These are phyloP conservation scores for Pseudolaguvia tuberculata DNA, from an alignment of 2,113 vertebrate species.

Conservation along the genomic window DNA sequence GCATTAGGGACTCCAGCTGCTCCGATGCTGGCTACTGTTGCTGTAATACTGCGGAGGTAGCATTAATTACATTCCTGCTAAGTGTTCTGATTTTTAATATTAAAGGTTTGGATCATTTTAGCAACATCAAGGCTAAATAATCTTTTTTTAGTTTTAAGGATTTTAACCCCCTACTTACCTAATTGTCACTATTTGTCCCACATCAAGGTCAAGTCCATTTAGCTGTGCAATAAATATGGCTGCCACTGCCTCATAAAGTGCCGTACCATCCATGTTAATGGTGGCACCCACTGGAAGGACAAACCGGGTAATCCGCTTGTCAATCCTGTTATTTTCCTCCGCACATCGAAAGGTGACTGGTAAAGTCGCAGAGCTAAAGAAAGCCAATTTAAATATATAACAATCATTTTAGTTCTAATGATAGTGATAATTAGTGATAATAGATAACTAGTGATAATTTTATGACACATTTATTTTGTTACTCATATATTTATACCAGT, in stretches of 20 bases:
- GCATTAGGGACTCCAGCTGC: slow-evolving; percentile 95
- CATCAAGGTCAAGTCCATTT: slow-evolving; percentile 79
- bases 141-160: neutral
- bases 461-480: too few relatives aligned
- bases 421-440: too few relatives aligned
- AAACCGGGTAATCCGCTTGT: slow-evolving; percentile 94
- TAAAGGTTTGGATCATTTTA: neutral
- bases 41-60: slow-evolving; percentile 78
- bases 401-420: neutral
- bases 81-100: slow-evolving; percentile 4
- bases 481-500: neutral
- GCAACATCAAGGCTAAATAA: neutral
- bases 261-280: slow-evolving; percentile 98
- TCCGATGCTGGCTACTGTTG: slow-evolving; percentile 93
- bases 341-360: slow-evolving; percentile 95
- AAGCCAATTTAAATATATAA: neutral
- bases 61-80: slow-evolving; percentile 1
- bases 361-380: slow-evolving; percentile 86
- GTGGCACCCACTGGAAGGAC: slow-evolving; percentile 94
- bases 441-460: too few relatives aligned
- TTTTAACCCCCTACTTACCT: slow-evolving; percentile 69
- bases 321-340: slow-evolving; percentile 88
- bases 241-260: slow-evolving; percentile 94
- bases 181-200: slow-evolving; percentile 90
- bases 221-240: slow-evolving; percentile 95